phyloP scores from a whole-genome alignment of 2,888 invertebrate genomes.

The Melolontha melolontha region DNA sequence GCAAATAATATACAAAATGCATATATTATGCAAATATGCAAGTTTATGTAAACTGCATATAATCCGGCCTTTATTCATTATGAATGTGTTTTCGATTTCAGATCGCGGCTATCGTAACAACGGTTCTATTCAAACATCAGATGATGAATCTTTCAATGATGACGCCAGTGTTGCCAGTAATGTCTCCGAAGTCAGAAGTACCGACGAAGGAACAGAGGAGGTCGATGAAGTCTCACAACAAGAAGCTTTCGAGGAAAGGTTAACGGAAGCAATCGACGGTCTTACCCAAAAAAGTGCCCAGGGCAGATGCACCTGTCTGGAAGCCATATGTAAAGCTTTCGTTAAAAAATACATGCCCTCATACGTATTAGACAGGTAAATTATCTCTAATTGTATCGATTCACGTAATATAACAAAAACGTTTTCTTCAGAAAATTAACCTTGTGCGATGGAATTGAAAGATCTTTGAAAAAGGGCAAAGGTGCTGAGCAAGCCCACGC shows the following conservation, averaged over 20 bases:
- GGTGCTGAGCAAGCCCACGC: constrained; percentile 86
- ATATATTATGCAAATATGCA: too few species aligned
- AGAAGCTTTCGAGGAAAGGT: constrained; percentile 87
- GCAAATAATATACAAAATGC: too few species aligned
- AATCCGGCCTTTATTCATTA: too few species aligned
- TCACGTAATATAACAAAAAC: constrained; percentile 39
- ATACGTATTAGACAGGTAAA: constrained; percentile 79
- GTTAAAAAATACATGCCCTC: constrained; percentile 83
- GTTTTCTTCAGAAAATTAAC: constrained; percentile 71
- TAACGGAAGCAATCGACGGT: constrained; percentile 88
- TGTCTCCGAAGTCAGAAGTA: constrained; percentile 80
- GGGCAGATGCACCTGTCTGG: constrained; percentile 80
- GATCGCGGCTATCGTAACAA: constrained; percentile 54
- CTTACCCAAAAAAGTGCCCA: constrained; percentile 90
- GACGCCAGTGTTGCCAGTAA: constrained; percentile 85
- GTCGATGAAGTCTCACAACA: constrained; percentile 74
- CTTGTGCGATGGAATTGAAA: constrained; percentile 84
- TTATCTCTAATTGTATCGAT: not conserved
- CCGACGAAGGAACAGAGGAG: constrained; percentile 63
- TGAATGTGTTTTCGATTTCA: too few species aligned
- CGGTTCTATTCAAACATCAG: constrained; percentile 62
- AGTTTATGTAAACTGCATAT: too few species aligned
- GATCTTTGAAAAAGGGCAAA: constrained; percentile 85
- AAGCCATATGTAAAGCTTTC: constrained; percentile 78
- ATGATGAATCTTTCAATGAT: constrained; percentile 80